Conservation (phyloP, 1,140 invertebrate genomes). For the Pygmarrhopalites habei region DNA sequence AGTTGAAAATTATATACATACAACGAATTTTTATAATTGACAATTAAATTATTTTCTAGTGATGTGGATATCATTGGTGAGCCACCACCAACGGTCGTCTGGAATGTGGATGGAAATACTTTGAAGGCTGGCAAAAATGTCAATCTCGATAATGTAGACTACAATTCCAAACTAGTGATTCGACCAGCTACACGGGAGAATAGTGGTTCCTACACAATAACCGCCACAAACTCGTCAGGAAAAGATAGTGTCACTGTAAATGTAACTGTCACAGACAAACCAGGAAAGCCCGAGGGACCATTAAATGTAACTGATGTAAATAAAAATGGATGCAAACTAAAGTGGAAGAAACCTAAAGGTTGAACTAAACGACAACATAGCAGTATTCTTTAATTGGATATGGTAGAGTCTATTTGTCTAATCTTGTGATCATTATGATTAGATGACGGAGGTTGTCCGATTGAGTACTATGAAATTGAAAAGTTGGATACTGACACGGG, state of each 20-base stretch:
- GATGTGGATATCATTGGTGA: constrained; percentile 87
- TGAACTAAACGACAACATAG: too few relatives aligned
- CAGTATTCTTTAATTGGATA: too few relatives aligned
- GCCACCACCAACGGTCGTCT: constrained; percentile 80
- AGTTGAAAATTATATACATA: too few relatives aligned
- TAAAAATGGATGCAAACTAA: constrained; percentile 86
- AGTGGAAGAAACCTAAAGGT: constrained; percentile 87
- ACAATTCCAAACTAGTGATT: constrained; percentile 79
- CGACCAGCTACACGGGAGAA: constrained; percentile 70
- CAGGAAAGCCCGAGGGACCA: constrained; percentile 76
- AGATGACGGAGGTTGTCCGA: constrained; percentile 61
- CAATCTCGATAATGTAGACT: constrained; percentile 73
- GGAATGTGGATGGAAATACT: constrained; percentile 64
- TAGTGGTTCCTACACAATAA: constrained; percentile 80
- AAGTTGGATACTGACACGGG: constrained; percentile 82
- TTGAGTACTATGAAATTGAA: constrained; percentile 90
- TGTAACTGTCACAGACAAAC: constrained; percentile 87
- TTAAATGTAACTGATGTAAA: constrained; percentile 81
- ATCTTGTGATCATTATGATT: too few relatives aligned
- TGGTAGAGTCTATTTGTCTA: too few relatives aligned
- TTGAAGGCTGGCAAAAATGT: constrained; percentile 55
- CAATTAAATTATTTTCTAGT: too few relatives aligned
- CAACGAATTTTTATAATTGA: too few relatives aligned
- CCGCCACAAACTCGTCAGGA: constrained; percentile 74
- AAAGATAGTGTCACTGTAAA: constrained; percentile 81